These are phyloP conservation scores for Chrysemys picta DNA, from an alignment of 2,113 vertebrate genomes.

Conservation along the genomic window DNA sequence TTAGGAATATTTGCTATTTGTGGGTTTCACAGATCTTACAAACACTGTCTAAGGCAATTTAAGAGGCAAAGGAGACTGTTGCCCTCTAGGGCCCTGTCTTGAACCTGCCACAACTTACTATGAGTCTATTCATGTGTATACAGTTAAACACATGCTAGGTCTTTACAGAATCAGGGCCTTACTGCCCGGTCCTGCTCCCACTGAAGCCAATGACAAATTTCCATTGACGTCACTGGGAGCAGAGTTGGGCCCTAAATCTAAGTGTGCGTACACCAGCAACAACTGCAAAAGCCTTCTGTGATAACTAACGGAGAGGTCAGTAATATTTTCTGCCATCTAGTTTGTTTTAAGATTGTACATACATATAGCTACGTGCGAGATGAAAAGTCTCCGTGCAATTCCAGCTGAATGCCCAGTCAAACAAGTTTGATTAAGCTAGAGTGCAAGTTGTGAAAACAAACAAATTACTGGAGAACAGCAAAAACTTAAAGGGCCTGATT, in stretches of 20 bases:
- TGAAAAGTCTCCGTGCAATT: background rate
- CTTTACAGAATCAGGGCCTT: background rate
- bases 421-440: background rate
- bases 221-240: background rate
- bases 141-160: background rate
- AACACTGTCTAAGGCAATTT: background rate
- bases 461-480: background rate
- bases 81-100: background rate
- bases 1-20: background rate
- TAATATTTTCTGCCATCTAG: too few relatives aligned
- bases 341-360: background rate
- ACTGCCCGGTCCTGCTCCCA: background rate
- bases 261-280: background rate
- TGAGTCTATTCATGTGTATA: background rate
- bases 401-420: background rate
- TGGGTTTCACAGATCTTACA: background rate
- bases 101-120: background rate
- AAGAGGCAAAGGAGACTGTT: background rate
- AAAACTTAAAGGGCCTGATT: background rate
- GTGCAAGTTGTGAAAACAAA: background rate
- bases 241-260: background rate
- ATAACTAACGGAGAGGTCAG: background rate
- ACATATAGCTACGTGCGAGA: background rate
- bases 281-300: background rate
- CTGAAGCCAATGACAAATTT: background rate